phyloP scores from a whole-genome alignment of 2,797 vertebrate species.

The Thunnus albacares region DNA sequence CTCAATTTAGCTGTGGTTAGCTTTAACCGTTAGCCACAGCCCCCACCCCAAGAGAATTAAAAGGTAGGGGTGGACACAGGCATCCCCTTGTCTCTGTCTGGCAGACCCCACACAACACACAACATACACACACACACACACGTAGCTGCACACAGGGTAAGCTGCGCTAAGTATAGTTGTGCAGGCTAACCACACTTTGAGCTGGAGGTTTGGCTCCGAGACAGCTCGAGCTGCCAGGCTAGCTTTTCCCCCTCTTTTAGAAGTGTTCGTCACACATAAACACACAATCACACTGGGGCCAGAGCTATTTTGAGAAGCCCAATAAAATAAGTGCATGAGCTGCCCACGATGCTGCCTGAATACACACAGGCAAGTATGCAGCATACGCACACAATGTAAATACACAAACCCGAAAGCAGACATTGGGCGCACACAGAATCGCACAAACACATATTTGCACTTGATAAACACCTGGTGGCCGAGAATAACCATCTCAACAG shows the following conservation, averaged over 20 bases:
- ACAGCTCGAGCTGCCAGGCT: constrained; percentile 62
- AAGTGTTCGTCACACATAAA: constrained; percentile 78
- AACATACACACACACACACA: constrained; percentile 34
- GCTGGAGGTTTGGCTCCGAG: constrained; percentile 67
- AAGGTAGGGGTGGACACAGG: constrained; percentile 73
- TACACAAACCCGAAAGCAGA: constrained; percentile 50
- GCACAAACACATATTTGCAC: constrained; percentile 68
- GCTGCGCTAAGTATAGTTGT: constrained; percentile 74
- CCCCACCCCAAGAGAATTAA: constrained; percentile 70
- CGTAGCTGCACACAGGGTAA: constrained; percentile 39
- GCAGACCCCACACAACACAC: constrained; percentile 56
- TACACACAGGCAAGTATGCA: constrained; percentile 54
- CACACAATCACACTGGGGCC: constrained; percentile 70
- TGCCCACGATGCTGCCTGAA: constrained; percentile 48
- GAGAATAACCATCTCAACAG: constrained; percentile 66
- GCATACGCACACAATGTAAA: constrained; percentile 54
- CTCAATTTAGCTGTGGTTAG: constrained; percentile 77
- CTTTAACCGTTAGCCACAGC: constrained; percentile 68
- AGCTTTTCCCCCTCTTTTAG: constrained; percentile 51
- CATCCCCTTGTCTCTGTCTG: constrained; percentile 75
- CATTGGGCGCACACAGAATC: constrained; percentile 37
- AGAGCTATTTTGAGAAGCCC: constrained; percentile 73
- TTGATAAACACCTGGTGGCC: constrained; percentile 74
- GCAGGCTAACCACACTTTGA: constrained; percentile 77
- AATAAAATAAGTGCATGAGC: constrained; percentile 57